Evolutionary conservation across 2,888 invertebrate species (phyloP).

Genomic region (Actias luna): DNA sequence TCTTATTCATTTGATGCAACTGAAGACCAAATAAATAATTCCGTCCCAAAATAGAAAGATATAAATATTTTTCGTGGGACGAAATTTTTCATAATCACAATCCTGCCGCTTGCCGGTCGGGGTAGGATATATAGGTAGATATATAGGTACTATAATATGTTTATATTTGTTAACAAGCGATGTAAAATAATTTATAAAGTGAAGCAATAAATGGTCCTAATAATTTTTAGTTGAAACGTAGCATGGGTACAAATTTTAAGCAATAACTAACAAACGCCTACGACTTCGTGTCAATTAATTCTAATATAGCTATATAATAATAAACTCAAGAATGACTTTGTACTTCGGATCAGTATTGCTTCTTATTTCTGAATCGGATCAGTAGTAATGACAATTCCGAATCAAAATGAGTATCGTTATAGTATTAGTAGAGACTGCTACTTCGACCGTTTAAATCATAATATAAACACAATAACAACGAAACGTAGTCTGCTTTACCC

Average conservation of each 20-base stretch:
- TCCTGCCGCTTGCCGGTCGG: neutral
- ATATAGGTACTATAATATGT: slow-evolving; percentile 35
- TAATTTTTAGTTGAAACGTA: slow-evolving; percentile 43
- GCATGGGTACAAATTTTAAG: neutral
- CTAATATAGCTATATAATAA: neutral
- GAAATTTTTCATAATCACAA: neutral
- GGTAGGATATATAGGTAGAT: too few relatives aligned
- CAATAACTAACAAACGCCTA: neutral
- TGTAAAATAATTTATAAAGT: slow-evolving; percentile 37
- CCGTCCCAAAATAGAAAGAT: neutral
- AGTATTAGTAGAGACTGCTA: too few relatives aligned
- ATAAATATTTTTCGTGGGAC: neutral
- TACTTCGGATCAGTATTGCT: too few relatives aligned
- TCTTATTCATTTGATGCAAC: neutral
- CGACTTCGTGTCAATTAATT: neutral
- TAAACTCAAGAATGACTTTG: too few relatives aligned
- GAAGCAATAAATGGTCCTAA: slow-evolving; percentile 37
- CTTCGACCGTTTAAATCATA: too few relatives aligned
- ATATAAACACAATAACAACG: too few relatives aligned
- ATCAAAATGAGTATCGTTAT: too few relatives aligned
- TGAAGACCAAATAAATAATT: neutral
- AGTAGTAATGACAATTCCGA: too few relatives aligned
- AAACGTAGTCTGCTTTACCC: too few relatives aligned
- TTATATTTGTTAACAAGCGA: slow-evolving; percentile 47
- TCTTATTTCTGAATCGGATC: too few relatives aligned